A percentile compares a stretch with the other conserved stretches of the same genome.
Conservation (phyloP, 2,888 invertebrate species). For the Kuschelorhynchus macadamiae region DNA sequence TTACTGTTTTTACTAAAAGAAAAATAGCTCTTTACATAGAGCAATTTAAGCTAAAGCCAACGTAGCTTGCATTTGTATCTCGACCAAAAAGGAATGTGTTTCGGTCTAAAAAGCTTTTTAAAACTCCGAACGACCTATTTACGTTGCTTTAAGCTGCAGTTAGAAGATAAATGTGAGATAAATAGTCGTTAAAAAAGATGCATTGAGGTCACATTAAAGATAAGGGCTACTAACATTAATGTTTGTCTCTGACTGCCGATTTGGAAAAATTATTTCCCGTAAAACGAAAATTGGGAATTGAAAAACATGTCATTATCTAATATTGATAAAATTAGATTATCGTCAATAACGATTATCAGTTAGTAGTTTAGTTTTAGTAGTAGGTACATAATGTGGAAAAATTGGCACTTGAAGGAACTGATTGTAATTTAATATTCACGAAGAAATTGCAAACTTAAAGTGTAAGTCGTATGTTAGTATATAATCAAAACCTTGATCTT, state of each 20-base stretch:
- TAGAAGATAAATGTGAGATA: slow-evolving; percentile 37
- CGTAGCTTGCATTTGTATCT: slow-evolving; percentile 39
- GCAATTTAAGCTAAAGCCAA: slow-evolving; percentile 35
- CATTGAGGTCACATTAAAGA: slow-evolving; percentile 35
- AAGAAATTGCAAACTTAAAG: too few relatives aligned
- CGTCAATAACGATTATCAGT: too few relatives aligned
- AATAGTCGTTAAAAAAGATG: slow-evolving; percentile 44
- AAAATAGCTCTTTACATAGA: slow-evolving; percentile 39
- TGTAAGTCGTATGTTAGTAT: too few relatives aligned
- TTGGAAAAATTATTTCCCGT: neutral
- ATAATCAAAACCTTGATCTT: too few relatives aligned
- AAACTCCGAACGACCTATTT: slow-evolving; percentile 39
- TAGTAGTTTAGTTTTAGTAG: too few relatives aligned
- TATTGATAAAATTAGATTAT: too few relatives aligned
- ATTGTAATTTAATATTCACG: too few relatives aligned
- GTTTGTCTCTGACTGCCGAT: slow-evolving; percentile 28
- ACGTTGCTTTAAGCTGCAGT: slow-evolving; percentile 41
- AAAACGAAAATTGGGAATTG: slow-evolving; percentile 5
- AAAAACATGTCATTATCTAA: neutral
- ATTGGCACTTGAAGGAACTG: too few relatives aligned
- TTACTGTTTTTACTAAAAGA: slow-evolving; percentile 17
- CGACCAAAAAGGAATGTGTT: slow-evolving; percentile 37
- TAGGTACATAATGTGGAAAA: too few relatives aligned
- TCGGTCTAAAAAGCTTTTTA: slow-evolving; percentile 41
- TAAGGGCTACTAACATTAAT: slow-evolving; percentile 17